phyloP scores from a whole-genome alignment of 2,113 vertebrate species.

The Diglossa brunneiventris region DNA sequence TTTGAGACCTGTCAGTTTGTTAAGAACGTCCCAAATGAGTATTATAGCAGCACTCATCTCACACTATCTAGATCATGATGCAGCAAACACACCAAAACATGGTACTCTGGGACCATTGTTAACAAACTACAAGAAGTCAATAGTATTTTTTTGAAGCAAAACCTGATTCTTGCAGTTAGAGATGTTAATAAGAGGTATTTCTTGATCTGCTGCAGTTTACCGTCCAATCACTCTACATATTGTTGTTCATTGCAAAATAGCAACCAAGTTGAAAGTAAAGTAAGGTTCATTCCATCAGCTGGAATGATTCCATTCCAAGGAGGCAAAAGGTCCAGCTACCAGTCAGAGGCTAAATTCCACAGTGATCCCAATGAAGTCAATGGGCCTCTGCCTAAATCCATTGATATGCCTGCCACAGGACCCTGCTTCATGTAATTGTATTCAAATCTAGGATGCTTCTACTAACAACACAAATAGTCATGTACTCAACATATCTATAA shows the following conservation, averaged over 20 bases:
- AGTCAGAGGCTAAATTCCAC: not conserved
- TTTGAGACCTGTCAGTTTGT: not conserved
- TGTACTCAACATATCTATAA: not conserved
- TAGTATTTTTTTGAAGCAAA: not conserved
- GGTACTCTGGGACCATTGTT: not conserved
- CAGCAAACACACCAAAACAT: not conserved
- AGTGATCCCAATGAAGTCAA: slow-evolving; percentile 53
- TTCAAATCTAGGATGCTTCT: not conserved
- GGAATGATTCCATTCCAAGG: not conserved
- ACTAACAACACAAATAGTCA: not conserved
- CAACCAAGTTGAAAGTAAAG: not conserved
- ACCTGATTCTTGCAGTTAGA: not conserved
- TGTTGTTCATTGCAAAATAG: not conserved
- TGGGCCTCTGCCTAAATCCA: not conserved
- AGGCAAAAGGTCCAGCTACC: not conserved
- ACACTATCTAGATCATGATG: not conserved
- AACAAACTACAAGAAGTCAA: not conserved
- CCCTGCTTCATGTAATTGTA: accelerated
- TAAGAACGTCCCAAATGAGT: not conserved
- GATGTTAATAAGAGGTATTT: not conserved
- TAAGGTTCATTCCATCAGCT: not conserved
- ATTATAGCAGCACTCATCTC: not conserved
- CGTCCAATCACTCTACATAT: not conserved
- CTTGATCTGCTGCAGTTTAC: not conserved
- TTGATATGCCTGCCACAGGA: accelerated